Percentiles rank a stretch among this genome's conserved stretches.
These are phyloP conservation scores for Piliocolobus tephrosceles DNA, from an alignment of 2,113 vertebrate species.

Conservation along the genomic window DNA sequence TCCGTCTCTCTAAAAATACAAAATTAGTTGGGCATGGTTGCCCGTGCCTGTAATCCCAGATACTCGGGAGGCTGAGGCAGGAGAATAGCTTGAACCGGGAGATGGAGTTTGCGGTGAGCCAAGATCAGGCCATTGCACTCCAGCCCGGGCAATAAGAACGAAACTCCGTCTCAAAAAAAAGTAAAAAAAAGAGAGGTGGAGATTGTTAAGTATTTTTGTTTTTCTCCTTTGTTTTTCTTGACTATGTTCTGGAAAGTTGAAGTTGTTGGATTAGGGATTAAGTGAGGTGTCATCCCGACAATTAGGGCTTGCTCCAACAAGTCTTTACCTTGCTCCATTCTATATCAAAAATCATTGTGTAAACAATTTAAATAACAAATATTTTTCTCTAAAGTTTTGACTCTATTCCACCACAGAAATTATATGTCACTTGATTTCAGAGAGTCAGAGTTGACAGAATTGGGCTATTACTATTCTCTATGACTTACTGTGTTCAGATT, in stretches of 20 bases:
- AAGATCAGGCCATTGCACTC: too few species aligned
- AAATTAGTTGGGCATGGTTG: too few species aligned
- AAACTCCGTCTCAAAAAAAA: too few species aligned
- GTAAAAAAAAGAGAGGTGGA: background rate
- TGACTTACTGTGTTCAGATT: background rate
- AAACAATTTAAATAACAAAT: background rate
- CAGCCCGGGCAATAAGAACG: too few species aligned
- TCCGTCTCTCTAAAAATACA: too few species aligned
- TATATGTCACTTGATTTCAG: background rate
- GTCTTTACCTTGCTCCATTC: background rate
- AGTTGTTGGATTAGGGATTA: background rate
- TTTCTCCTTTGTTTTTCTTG: background rate
- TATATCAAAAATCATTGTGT: background rate
- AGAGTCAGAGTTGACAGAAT: background rate
- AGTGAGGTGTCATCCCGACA: background rate
- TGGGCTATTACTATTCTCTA: background rate
- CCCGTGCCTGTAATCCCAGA: too few species aligned
- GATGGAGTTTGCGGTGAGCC: too few species aligned
- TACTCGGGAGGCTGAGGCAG: too few species aligned
- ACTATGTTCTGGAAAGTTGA: background rate
- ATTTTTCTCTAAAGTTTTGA: background rate
- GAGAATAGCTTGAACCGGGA: too few species aligned
- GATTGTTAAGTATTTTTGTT: background rate
- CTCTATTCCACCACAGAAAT: background rate
- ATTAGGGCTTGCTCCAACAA: background rate